Conservation (phyloP, 2,797 vertebrate genomes). For the Salmo trutta region DNA sequence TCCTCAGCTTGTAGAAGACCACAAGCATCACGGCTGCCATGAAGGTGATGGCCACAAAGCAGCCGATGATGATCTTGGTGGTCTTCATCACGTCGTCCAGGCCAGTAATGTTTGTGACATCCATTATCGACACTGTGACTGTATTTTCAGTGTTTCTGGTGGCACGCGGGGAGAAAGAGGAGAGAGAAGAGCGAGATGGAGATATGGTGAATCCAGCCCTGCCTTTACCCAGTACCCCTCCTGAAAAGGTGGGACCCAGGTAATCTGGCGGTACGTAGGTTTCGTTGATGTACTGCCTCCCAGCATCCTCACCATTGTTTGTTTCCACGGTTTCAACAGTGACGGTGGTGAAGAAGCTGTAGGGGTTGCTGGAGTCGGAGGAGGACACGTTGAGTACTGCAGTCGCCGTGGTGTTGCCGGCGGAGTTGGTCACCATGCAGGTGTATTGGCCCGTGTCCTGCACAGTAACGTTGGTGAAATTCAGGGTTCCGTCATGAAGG, state of each 20-base stretch:
- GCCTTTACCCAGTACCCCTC: conserved; percentile 59
- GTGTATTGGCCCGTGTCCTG: conserved; percentile 97
- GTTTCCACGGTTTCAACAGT: conserved; percentile 90
- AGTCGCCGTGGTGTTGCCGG: conserved; percentile 93
- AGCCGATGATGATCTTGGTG: conserved; percentile 95
- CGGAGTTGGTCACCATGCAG: conserved; percentile 97
- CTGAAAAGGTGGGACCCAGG: conserved; percentile 65
- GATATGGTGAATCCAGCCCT: conserved; percentile 71
- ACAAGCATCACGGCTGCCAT: conserved; percentile 96
- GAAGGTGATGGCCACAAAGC: conserved; percentile 95
- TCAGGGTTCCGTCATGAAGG: conserved; percentile 92
- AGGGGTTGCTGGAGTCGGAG: conserved; percentile 83
- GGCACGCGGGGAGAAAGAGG: conserved; percentile 81
- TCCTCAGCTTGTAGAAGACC: conserved; percentile 93
- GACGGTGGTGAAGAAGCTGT: conserved; percentile 94
- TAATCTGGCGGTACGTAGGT: conserved; percentile 73
- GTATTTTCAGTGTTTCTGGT: conserved; percentile 75
- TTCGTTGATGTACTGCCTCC: conserved; percentile 85
- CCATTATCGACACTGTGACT: conserved; percentile 87
- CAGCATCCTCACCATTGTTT: conserved; percentile 76
- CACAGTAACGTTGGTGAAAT: conserved; percentile 97
- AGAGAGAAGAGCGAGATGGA: conserved; percentile 74
- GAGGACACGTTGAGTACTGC: conserved; percentile 94
- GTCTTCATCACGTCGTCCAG: conserved; percentile 96
- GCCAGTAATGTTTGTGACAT: conserved; percentile 86